Conservation (phyloP, 92 coral and sea anemone species). For the Umimayanthus kanabou region DNA sequence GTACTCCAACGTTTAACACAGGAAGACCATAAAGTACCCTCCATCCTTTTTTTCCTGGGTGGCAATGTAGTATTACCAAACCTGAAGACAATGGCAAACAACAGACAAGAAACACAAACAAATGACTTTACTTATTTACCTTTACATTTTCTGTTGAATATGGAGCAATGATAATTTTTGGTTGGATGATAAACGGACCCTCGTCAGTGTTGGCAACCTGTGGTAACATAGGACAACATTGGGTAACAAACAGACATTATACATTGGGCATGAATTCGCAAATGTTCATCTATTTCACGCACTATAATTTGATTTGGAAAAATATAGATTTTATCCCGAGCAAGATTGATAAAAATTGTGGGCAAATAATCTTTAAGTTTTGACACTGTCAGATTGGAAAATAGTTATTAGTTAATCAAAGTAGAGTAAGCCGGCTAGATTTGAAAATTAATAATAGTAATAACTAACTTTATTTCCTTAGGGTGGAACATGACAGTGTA, state of each 20-base stretch:
- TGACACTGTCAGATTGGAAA: too few relatives aligned
- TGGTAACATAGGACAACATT: background rate
- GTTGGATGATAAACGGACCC: constrained; percentile 72
- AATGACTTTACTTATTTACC: constrained; percentile 50
- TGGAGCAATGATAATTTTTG: constrained; percentile 86
- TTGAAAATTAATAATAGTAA: too few relatives aligned
- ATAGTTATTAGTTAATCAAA: too few relatives aligned
- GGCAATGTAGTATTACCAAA: background rate
- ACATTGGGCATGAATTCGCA: background rate
- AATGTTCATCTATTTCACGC: background rate
- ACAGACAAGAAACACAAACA: background rate
- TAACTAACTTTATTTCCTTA: too few relatives aligned
- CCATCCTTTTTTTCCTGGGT: background rate
- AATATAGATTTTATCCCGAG: too few relatives aligned
- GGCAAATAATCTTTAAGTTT: too few relatives aligned
- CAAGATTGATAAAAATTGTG: too few relatives aligned
- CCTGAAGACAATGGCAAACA: background rate
- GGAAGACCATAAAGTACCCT: background rate
- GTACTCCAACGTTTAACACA: background rate
- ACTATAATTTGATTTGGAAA: too few relatives aligned
- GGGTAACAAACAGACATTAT: background rate
- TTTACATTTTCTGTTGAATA: constrained; percentile 86
- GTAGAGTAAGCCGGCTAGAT: too few relatives aligned
- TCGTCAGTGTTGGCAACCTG: constrained; percentile 73
- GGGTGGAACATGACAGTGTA: too few relatives aligned